Base-by-base conservation (phyloP, 2,888 invertebrate species). In the Brassicogethes aeneus region DNA sequence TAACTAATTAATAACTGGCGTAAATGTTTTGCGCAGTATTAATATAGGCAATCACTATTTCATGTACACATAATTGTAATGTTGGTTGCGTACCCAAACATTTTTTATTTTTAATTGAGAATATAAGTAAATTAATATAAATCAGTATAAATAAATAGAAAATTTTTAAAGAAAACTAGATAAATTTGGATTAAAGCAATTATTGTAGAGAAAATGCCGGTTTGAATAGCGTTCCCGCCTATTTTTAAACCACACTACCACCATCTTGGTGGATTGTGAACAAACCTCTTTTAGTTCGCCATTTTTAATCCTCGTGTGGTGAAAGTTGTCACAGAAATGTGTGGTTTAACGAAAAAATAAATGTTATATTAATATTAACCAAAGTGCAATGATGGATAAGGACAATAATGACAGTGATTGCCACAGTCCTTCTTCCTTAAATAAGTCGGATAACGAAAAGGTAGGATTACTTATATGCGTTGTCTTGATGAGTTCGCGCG, bases 301-400 rank as follows among this genome's bases (percentile, higher is more conserved):
- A 67, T 67, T 61, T 68, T 68, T 60, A 54, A 60, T 65, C 60
- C 64, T 65, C 66, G 65, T 65, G 65, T 64, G 64, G 65, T 63
- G 64, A 65, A 66, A 66, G 63, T 62, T 63, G 60, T 60, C 57
- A 57, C 50, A 54, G 56, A 62, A 61, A 65, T 64, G 65, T 62
- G 60, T 57, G 60, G 52, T 59, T 53, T 57, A 54, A 44, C 50
- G 43, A 43, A 39, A 42, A 43, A 50, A 39, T 45, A 39, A 55
- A 51, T 51, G 50, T 52, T 48, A 51, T 50, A 47, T 49, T 51
- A 53, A 50, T 55, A 50, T 54, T 52, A 54, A 32, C 12, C 46
- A 43, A 39, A 50, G 55, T 57, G 53, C 47, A 57, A 61, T 56
- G 51, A 67, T 66, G 68, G 64, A 63, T 51, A 61, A 58, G 46